Evolutionary conservation across 2,797 vertebrate species (phyloP), one percentile per base, ranked within the genome.

Genomic region (Podarcis lilfordi): DNA sequence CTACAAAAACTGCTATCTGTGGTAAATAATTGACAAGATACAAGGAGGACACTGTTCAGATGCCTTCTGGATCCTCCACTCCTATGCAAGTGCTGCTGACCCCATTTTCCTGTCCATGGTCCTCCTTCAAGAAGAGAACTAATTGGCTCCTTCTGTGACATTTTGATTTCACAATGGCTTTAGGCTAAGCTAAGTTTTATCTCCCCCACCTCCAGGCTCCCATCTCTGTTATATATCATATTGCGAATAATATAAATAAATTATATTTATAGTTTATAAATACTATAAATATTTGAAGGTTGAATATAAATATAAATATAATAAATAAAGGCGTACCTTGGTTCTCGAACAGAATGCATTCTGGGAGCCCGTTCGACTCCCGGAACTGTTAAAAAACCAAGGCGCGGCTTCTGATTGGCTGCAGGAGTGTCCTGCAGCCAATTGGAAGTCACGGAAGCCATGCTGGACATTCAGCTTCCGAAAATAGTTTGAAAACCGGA

Each of bases 11-110:
- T 90, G 35, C 37, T 55, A 55, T 55, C 50, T 80, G 0, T 19
- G 86, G 7, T 89, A 93, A 93, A 92, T 94, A 25, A 88, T 93
- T 92, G 94, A 68, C 35, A 89, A 88, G 94, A 80, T 15, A 84
- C 85, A 91, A 64, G 50, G 50, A 45, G 23, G 43, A n/a, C 32
- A 35, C 21, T 13, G 5, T 40, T 19, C 27, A 27, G 69, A 37
- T 71, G 25, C 66, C 29, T 29, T 64, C n/a, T 75, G 55, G 2
- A 50, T 5, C 6, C 17, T 29, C 9, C 15, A 72, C 25, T 80
- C 13, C 8, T 45, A 25, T 64, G 43, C 9, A 66, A 10, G 59
- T 23, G 80, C 23, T 29, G 55, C 37, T 74, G 68, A 21, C 6
- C 19, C n/a, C 40, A 11, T 76, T 87, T 25, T 8, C 1, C 3